Evolutionary conservation across 2,113 vertebrate genomes (phyloP).

Genomic region (Python bivittatus): DNA sequence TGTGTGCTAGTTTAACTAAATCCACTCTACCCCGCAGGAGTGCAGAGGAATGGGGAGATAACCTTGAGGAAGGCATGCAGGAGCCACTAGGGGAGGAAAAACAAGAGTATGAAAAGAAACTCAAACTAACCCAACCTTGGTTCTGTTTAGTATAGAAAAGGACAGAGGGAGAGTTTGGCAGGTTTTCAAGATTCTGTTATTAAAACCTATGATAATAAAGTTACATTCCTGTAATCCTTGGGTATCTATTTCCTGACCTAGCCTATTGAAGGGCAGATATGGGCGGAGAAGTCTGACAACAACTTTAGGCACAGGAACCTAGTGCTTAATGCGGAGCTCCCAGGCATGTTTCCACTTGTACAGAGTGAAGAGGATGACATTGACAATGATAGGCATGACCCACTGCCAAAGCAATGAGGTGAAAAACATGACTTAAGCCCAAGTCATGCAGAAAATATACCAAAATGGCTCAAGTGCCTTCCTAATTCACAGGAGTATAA

Average conservation of each 20-base stretch:
- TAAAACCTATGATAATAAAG: background rate
- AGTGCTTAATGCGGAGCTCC: background rate
- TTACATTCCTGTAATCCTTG: background rate
- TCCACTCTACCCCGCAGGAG: background rate
- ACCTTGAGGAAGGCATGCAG: background rate
- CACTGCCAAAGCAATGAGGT: no score
- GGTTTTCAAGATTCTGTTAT: background rate
- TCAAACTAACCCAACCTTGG: background rate
- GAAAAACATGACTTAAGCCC: no score
- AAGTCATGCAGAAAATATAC: background rate
- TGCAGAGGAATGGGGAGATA: background rate
- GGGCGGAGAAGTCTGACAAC: background rate
- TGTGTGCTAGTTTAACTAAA: background rate
- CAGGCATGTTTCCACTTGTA: background rate
- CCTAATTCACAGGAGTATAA: background rate
- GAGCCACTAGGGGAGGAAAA: background rate
- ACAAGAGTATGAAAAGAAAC: background rate
- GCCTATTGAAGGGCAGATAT: background rate
- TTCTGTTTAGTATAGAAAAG: background rate
- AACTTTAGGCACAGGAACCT: background rate
- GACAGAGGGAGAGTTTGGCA: background rate
- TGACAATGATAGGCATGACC: no score
- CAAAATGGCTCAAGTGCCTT: background rate
- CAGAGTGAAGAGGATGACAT: background rate
- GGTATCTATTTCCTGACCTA: background rate